phyloP scores from a whole-genome alignment of 2,113 vertebrate species.

The Protobothrops mucrosquamatus region DNA sequence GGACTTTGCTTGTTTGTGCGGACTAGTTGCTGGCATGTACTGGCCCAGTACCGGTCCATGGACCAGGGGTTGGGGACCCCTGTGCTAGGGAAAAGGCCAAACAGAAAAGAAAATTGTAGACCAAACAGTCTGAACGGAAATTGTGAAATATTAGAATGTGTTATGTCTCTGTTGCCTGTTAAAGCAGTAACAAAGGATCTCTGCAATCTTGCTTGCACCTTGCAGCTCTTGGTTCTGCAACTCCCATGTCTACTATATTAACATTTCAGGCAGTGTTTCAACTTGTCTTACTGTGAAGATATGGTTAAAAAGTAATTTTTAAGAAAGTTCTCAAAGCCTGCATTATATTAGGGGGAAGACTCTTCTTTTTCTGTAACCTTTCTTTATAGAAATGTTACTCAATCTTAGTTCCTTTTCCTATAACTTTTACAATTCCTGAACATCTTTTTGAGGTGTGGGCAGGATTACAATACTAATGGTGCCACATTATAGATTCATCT shows the following conservation, averaged over 20 bases:
- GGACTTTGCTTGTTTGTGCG: too few relatives aligned
- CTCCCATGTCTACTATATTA: too few relatives aligned
- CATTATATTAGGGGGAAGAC: neutral
- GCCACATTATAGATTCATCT: neutral
- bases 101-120: neutral
- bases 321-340: neutral
- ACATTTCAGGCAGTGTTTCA: neutral
- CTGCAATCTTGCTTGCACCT: too few relatives aligned
- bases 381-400: neutral
- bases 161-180: neutral
- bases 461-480: neutral
- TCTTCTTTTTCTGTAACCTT: neutral
- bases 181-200: neutral
- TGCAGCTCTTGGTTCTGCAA: neutral
- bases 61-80: too few relatives aligned
- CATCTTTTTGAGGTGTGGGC: neutral
- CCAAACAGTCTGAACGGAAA: neutral
- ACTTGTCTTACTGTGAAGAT: neutral
- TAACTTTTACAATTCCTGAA: neutral
- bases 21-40: too few relatives aligned
- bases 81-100: neutral
- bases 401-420: neutral
- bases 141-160: neutral
- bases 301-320: neutral
- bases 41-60: too few relatives aligned